Base-by-base conservation (phyloP, 2,888 invertebrate genomes). In the Dichetophora obliterata region DNA sequence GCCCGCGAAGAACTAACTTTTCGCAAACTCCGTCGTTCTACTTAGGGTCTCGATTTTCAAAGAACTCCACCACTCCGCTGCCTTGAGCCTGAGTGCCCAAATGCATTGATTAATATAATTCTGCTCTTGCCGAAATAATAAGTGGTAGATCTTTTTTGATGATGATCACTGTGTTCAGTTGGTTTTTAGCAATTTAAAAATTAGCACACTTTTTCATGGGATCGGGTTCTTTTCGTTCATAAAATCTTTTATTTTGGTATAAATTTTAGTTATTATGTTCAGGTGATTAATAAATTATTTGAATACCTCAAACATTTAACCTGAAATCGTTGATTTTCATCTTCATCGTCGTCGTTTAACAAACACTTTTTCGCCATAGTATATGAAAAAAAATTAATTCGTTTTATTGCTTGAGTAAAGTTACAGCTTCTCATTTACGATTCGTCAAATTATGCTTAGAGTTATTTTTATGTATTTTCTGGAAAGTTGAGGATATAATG, bases 301-400 rank as follows among this genome's bases (percentile, higher is more conserved):
- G 75, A 78, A 80, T 81, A 81, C 81, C 80, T 82, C 77, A 80
- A 78, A 80, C 81, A 79, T 80, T 66, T 78, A 43, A 75, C 78
- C 69, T 73, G 75, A 79, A 75, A 82, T 80, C 78, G 82, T 80
- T 82, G 81, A 76, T 86, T 85, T 82, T 87, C 87, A 85, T 87
- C 87, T 83, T 87, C 87, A 85, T 87, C 87, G 82, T 86, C 87
- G 85, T 82, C 87, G 85, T 83, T 87, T 84, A 86, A 86, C 85
- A 77, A 84, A 84, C 87, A 86, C 86, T 83, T 81, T 78, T 81
- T 82, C 71, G 82, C 82, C 86, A 86, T 86, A 79, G 24, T 63
- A 48, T 37, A 48, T 76, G n/a, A n/a, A 70, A 43, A 37, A 65
- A 68, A 34, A 68, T 19, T 31, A 50, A 8, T 65, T 63, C 37